Percentiles rank a stretch among this genome's conserved stretches.
Evolutionary conservation across 2,888 invertebrate genomes (phyloP).

Genomic region (Pandemis cinnamomeana): DNA sequence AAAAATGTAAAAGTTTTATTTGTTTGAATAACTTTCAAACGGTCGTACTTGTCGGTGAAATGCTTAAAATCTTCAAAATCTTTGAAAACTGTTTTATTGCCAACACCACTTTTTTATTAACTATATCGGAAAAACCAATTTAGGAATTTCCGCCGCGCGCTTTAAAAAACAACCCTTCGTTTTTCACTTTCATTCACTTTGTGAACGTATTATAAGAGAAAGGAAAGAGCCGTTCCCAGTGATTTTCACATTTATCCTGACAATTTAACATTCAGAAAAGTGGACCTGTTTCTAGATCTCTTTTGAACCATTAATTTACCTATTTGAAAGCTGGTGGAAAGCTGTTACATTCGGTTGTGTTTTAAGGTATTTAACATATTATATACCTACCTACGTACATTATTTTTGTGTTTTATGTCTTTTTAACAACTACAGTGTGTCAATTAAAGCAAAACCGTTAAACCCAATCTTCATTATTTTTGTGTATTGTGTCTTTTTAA

Average conservation of each 20-base stretch:
- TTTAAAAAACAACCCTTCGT: neutral
- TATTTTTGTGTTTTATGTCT: neutral
- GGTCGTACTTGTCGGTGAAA: too few species aligned
- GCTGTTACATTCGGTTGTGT: too few species aligned
- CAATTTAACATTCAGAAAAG: neutral
- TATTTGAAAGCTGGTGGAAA: neutral
- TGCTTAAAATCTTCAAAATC: neutral
- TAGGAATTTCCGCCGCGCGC: neutral
- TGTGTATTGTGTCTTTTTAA: neutral
- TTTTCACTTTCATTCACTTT: slow-evolving; percentile 7
- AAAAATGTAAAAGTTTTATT: too few species aligned
- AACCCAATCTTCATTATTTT: neutral
- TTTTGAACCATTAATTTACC: too few species aligned
- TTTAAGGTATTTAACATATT: too few species aligned
- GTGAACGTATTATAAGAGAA: slow-evolving; percentile 1
- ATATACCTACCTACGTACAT: too few species aligned
- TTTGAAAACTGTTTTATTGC: neutral
- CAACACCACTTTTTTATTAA: neutral
- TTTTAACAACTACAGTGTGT: neutral
- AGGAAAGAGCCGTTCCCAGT: neutral
- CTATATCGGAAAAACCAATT: slow-evolving; percentile 1
- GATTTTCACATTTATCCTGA: neutral
- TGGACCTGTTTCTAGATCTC: too few species aligned
- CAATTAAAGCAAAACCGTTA: neutral
- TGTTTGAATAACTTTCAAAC: neutral